Evolutionary conservation across 2,797 vertebrate genomes (phyloP), one percentile per base, ranked within the genome.

Genomic region (Gallinago nigripennis): DNA sequence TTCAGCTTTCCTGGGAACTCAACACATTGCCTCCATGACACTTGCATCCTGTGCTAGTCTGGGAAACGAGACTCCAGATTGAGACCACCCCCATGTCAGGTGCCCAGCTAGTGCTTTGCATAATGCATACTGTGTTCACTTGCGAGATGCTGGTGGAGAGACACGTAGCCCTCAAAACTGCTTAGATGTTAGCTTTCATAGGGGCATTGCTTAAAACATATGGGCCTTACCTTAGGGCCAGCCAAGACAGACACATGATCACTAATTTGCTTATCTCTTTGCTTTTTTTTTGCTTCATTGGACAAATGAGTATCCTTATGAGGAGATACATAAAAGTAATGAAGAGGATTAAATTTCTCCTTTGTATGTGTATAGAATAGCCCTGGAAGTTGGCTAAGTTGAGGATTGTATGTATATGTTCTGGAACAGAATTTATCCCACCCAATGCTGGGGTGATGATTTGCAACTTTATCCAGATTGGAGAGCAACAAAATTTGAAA

Each of bases 61-160:
- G 93, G 83, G 86, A 95, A 93, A 85, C 82, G 64, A 92, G 75
- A 92, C 88, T 96, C 95, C 96, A 97, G 96, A 96, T 95, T 96
- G 96, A 90, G 96, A 88, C 86, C 96, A 95, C 91, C 93, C 96
- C 91, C 95, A 94, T 94, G 88, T 97, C 96, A 96, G 92, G 94
- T 96, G 94, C 88, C 88, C 90, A 87, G 71, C 45, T 97, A 88
- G 84, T 90, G 88, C 70, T 86, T 84, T 93, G 86, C 91, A 91
- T 93, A 96, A 94, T 68, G 53, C 16, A 28, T 70, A 33, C 50
- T 7, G 18, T 2, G 0, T 85, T 97, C 27, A 8, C 53, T 95
- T 35, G n/a, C 0, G 1, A 53, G 33, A 84, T 88, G 66, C 66
- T 84, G 65, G 77, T 3, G 28, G 86, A 93, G 85, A 88, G 33